phyloP scores from a whole-genome alignment of 2,113 vertebrate genomes.

The Sialia sialis region DNA sequence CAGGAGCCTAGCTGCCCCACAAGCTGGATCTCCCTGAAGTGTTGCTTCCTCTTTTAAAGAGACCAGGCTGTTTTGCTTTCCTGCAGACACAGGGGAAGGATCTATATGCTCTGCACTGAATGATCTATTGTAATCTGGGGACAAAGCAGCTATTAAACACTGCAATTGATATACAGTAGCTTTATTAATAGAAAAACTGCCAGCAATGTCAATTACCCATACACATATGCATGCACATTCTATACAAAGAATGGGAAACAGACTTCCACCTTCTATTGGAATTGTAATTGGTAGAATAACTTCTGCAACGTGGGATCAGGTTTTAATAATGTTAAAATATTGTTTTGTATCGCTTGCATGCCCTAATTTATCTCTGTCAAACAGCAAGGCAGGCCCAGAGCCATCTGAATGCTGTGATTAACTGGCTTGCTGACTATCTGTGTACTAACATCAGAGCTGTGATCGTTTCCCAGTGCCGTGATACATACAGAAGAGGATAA shows the following conservation, averaged over 20 bases:
- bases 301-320: slow-evolving; percentile 22
- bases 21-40: background rate
- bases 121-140: background rate
- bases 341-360: slow-evolving; percentile 1
- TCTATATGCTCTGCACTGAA: background rate
- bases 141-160: slow-evolving; percentile 39
- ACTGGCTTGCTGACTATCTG: slow-evolving; percentile 12
- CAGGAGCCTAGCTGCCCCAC: background rate
- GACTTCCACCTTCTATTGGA: background rate
- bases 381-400: background rate
- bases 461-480: background rate
- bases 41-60: background rate
- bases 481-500: background rate
- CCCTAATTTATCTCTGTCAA: slow-evolving; percentile 49
- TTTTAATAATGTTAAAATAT: slow-evolving; percentile 35
- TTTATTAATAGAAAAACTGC: slow-evolving; percentile 3
- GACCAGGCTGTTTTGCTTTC: background rate
- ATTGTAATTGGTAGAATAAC: background rate
- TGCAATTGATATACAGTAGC: slow-evolving; percentile 2
- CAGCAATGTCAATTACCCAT: background rate
- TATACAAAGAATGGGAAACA: slow-evolving; percentile 6
- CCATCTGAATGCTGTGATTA: background rate
- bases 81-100: background rate
- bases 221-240: background rate
- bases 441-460: background rate